Evolutionary conservation across 2,113 vertebrate species (phyloP).

Genomic region (Dolichallabes microphthalmus): DNA sequence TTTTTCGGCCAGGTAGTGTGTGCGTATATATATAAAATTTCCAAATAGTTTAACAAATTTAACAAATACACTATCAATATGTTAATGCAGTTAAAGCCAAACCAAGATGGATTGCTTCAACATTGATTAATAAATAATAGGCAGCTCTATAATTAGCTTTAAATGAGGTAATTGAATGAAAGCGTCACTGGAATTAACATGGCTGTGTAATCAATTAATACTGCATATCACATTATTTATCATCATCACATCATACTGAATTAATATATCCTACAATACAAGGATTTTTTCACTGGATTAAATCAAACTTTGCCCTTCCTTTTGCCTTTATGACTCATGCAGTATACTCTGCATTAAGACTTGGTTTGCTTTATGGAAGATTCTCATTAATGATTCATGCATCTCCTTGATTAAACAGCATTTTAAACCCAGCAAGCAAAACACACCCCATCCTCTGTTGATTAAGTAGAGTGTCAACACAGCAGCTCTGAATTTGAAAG

Average conservation of each 20-base stretch:
- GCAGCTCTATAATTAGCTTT: conserved; percentile 29
- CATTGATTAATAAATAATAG: conserved; percentile 45
- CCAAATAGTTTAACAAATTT: neutral
- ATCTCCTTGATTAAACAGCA: conserved; percentile 47
- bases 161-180: conserved; percentile 50
- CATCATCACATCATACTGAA: neutral
- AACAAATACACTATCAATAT: conserved; percentile 33
- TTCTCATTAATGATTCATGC: conserved; percentile 54
- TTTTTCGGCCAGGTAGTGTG: no score
- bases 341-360: conserved; percentile 11
- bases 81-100: conserved; percentile 34
- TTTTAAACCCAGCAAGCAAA: conserved; percentile 38
- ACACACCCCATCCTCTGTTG: conserved; percentile 45
- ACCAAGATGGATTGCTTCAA: conserved; percentile 40
- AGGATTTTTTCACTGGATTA: conserved; percentile 2
- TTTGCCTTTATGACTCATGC: neutral
- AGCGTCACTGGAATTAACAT: conserved; percentile 36
- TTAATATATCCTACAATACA: neutral
- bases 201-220: conserved; percentile 41
- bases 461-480: conserved; percentile 50
- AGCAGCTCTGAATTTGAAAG: conserved; percentile 35
- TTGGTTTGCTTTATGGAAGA: conserved; percentile 10
- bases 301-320: neutral
- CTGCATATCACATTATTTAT: conserved; percentile 27
- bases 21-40: no score